phyloP scores from a whole-genome alignment of 2,113 vertebrate species.

The Pelobates fuscus region DNA sequence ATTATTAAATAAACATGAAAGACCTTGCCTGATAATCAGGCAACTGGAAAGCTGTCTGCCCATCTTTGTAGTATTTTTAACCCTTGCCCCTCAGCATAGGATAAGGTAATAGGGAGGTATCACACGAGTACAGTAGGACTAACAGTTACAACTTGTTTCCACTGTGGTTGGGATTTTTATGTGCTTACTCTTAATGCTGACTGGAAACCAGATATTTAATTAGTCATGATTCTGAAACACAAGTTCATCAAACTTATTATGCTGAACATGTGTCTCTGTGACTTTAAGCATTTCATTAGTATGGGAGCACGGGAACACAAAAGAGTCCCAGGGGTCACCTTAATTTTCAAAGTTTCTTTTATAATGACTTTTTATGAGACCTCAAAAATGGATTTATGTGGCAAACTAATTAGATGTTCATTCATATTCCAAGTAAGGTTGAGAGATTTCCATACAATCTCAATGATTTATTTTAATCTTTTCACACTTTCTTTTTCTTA shows the following conservation, averaged over 20 bases:
- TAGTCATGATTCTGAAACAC: conserved; percentile 5
- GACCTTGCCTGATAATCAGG: too few species aligned
- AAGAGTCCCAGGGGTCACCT: conserved; percentile 17
- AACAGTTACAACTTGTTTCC: too few species aligned
- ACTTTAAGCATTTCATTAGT: conserved; percentile 36
- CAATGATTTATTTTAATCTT: conserved; percentile 10
- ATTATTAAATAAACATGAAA: too few species aligned
- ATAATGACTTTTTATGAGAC: conserved; percentile 18
- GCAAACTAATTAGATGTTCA: conserved; percentile 21
- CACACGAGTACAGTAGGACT: too few species aligned
- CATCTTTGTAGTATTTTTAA: too few species aligned
- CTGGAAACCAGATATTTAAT: not conserved
- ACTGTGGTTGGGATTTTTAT: too few species aligned
- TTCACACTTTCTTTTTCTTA: conserved; percentile 6
- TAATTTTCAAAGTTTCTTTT: conserved; percentile 19
- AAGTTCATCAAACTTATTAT: conserved; percentile 36
- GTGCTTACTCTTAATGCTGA: too few species aligned
- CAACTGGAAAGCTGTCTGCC: too few species aligned
- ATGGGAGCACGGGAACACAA: conserved; percentile 1
- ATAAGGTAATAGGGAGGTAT: too few species aligned
- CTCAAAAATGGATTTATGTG: conserved; percentile 21
- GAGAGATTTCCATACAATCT: not conserved
- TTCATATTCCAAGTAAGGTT: conserved; percentile 26
- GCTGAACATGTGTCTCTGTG: conserved; percentile 29
- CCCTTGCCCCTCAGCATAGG: too few species aligned